Conservation (phyloP, 2,888 invertebrate genomes). For the Hydraecia micacea region DNA sequence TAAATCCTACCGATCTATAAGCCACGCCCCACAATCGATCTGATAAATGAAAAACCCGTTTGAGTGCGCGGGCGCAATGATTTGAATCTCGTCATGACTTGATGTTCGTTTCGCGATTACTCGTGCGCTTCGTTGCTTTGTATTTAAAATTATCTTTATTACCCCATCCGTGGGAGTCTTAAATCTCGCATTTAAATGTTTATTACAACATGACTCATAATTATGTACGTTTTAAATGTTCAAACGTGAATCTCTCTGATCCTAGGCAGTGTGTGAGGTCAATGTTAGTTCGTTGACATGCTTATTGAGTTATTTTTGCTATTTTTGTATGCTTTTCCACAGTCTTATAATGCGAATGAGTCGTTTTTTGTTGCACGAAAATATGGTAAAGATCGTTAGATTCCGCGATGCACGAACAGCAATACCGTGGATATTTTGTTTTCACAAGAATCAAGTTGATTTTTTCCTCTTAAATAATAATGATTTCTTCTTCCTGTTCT, state of each 20-base stretch:
- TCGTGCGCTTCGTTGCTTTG: conserved; percentile 78
- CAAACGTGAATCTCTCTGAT: conserved; percentile 66
- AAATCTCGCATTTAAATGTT: conserved; percentile 79
- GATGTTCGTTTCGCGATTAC: conserved; percentile 77
- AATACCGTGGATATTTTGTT: background rate
- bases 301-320: conserved; percentile 51
- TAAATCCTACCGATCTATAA: conserved; percentile 72
- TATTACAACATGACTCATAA: conserved; percentile 80
- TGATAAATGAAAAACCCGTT: conserved; percentile 85
- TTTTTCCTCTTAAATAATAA: conserved; percentile 1
- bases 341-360: conserved; percentile 29
- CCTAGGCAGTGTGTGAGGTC: conserved; percentile 60
- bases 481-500: background rate
- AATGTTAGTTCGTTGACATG: conserved; percentile 64
- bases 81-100: conserved; percentile 81
- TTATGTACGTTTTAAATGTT: conserved; percentile 75
- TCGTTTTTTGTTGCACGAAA: conserved; percentile 31
- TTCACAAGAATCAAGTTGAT: background rate
- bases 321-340: conserved; percentile 33
- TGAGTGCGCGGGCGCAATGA: conserved; percentile 78
- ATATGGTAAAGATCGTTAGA: conserved; percentile 36
- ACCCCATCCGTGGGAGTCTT: conserved; percentile 83
- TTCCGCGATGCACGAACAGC: conserved; percentile 36
- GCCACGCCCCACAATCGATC: conserved; percentile 87
- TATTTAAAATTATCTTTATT: conserved; percentile 88